Base-by-base conservation (phyloP, 2,888 invertebrate genomes). In the Sepioteuthis lessoniana region DNA sequence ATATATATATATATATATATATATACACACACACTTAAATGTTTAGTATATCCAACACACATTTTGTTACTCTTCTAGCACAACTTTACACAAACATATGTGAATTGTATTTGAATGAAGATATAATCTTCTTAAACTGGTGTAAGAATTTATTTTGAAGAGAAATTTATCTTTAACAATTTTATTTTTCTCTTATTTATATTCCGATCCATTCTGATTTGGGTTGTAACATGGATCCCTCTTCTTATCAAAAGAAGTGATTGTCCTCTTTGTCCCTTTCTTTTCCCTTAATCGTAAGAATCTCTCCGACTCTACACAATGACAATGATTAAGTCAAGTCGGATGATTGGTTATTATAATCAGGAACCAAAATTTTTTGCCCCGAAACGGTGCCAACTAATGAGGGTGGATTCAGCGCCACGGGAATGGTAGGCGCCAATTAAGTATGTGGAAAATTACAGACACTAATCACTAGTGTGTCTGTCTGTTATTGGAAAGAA, bases 381-480 rank as follows among this genome's bases (percentile, higher is more conserved):
- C 76, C 76, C n/a, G 76, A 35, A 76, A 76, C 76, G 35, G 76
- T 35, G n/a, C 76, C 76, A 76, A 76, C 76, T 76, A 76, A 76
- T 76, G 76, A 76, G 76, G 35, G 35, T 76, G 76, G n/a, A 76
- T 76, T 76, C 76, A 35, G 76, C n/a, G 4, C n/a, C n/a, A 35
- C n/a, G 16, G 76, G 76, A 76, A 76, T 76, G 76, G 76, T 76
- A 76, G 35, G 76, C 76, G 35, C 76, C 76, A 76, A 76, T 76
- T 76, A 76, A 76, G 35, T 76, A n/a, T n/a, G 76, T 19, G 76
- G 76, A 76, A 76, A 76, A 76, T 76, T n/a, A 76, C 76, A 76
- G n/a, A 76, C 76, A 76, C 76, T 76, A 76, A 76, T 76, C 76
- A 76, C 76, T n/a, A 76, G 76, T 76, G 76, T 76, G 76, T 76